Base-by-base conservation (phyloP, 30 jellyfish, hydroid and myxozoan genomes). In the Pelagia noctiluca region DNA sequence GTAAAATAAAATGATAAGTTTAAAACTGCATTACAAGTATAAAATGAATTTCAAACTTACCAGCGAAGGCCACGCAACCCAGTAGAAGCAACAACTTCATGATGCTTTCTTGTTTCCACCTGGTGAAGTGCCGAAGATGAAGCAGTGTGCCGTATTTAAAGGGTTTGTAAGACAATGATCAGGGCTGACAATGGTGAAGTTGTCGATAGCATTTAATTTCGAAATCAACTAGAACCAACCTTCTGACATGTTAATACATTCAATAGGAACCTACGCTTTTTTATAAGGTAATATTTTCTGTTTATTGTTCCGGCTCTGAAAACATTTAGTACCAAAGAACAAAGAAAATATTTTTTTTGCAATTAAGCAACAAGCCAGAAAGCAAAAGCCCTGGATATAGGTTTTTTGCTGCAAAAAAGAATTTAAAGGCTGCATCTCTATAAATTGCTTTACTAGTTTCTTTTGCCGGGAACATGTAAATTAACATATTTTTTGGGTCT, bases 31-130 rank as follows among this genome's bases (percentile, higher is more conserved):
- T 0, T 12, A 36, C 13, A 23, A 24, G 18, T 30, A 70, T 5
- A 7, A 21, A 2, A 13, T 30, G 3, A 28, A 26, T 3, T 35
- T 70, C 1, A 21, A 8, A 69, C 93, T 49, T 60, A 84, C 95
- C 88, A 61, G 84, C 88, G 28, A 62, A 33, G 42, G 95, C 83
- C 31, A 84, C 42, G 84, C 76, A 73, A 71, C 63, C 21, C 32
- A 73, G 18, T 5, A 73, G 78, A 70, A 74, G 75, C 84, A 73
- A 46, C 19, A 74, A 50, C 88, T 84, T 84, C 95, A 84, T 84
- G 24, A 8, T 62, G 92, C 77, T 63, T 72, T 35, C 54, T 52
- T 57, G 71, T 23, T 31, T 19, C 77, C 50, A 30, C 82, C 76
- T n/a, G 35, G 49, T 50, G 84, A 80, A 49, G 77, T 32, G 38